These are phyloP conservation scores for Calcarius lapponicus DNA, from an alignment of 2,797 vertebrate species.

Conservation along the genomic window DNA sequence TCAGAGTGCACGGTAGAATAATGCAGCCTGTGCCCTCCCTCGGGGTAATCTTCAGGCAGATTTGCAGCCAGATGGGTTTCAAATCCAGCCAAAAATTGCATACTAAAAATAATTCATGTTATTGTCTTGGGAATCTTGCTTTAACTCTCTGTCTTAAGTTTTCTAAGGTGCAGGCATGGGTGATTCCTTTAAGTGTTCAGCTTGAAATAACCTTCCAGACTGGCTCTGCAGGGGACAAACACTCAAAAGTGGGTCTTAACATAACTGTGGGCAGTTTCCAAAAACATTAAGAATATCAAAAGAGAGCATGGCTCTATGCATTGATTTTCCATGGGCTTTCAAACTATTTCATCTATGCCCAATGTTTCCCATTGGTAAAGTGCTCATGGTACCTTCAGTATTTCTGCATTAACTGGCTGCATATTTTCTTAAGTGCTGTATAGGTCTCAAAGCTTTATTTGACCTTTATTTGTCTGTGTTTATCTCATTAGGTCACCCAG, in stretches of 20 bases:
- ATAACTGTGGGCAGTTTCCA: neutral
- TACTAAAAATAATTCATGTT: neutral
- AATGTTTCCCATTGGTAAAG: neutral
- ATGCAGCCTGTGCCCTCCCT: accelerated
- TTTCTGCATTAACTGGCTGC: neutral
- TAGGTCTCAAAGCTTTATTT: neutral
- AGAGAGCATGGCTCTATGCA: neutral
- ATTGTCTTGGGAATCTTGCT: neutral
- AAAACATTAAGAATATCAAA: neutral
- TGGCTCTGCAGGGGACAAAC: neutral
- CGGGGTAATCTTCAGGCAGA: neutral
- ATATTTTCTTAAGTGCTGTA: neutral
- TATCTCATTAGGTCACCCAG: constrained; percentile 83
- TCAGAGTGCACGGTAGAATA: neutral
- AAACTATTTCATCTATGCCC: neutral
- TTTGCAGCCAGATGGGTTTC: neutral
- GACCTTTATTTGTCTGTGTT: constrained; percentile 37
- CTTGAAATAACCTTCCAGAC: neutral
- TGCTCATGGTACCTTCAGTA: neutral
- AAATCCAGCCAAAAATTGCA: neutral
- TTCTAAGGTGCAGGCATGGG: neutral
- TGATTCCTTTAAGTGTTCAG: neutral
- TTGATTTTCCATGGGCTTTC: neutral
- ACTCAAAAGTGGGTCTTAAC: neutral
- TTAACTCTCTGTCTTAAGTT: neutral